Conservation (phyloP, 2,113 vertebrate genomes). For the Eudyptes chrysolophus region DNA sequence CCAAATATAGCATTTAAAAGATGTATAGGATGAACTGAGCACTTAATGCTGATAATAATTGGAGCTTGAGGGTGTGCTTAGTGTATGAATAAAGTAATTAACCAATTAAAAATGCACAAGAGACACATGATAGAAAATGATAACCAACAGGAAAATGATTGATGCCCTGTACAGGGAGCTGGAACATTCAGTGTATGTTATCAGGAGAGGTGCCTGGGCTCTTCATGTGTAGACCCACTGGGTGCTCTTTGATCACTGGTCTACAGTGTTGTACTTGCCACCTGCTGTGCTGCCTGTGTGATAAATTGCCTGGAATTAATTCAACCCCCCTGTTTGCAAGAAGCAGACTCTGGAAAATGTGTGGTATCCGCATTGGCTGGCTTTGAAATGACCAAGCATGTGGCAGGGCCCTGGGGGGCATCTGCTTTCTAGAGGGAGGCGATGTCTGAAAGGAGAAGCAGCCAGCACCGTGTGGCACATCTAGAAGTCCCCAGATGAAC, state of each 20-base stretch:
- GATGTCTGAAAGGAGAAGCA: background rate
- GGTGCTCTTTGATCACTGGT: background rate
- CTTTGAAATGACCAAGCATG: background rate
- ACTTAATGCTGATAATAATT: conserved; percentile 61
- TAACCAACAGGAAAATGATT: conserved; percentile 63
- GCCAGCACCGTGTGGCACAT: background rate
- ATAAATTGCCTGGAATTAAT: conserved; percentile 28
- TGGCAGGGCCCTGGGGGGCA: background rate
- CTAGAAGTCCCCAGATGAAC: background rate
- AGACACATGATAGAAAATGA: conserved; percentile 49
- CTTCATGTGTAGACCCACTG: background rate
- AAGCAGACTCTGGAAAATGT: background rate
- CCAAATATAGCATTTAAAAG: background rate
- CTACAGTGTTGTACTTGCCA: background rate
- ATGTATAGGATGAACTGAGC: background rate
- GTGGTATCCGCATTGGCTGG: background rate
- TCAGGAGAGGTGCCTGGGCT: background rate
- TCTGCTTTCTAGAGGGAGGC: background rate
- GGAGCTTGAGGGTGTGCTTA: conserved; percentile 52
- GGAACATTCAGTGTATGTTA: background rate
- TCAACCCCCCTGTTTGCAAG: background rate
- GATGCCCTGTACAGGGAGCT: conserved; percentile 33
- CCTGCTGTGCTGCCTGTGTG: conserved; percentile 25
- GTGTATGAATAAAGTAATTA: conserved; percentile 66
- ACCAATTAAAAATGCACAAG: conserved; percentile 65